These are phyloP conservation scores for Leptinotarsa peninsularis DNA, from an alignment of 2,888 invertebrate species.

Conservation along the genomic window DNA sequence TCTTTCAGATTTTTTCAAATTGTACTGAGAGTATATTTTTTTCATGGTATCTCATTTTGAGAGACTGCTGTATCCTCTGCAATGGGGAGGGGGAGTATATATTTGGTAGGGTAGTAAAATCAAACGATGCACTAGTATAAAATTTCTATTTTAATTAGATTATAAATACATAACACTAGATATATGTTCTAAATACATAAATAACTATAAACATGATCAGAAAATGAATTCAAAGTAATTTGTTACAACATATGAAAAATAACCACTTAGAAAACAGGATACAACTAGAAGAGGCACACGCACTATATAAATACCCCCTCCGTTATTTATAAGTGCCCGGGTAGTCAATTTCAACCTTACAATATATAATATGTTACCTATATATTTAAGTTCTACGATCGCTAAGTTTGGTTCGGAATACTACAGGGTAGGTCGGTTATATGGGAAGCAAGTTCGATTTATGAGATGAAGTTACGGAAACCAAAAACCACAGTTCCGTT, in stretches of 20 bases:
- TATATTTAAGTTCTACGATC: slow-evolving; percentile 54
- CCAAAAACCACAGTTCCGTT: slow-evolving; percentile 24
- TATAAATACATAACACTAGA: slow-evolving; percentile 50
- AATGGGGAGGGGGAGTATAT: background rate
- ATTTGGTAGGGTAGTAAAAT: background rate
- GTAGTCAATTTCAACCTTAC: slow-evolving; percentile 50
- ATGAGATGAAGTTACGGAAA: slow-evolving; percentile 9
- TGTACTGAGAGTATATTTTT: too few relatives aligned
- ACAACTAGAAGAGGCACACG: slow-evolving; percentile 38
- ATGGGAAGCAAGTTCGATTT: slow-evolving; percentile 17
- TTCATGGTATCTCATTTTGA: too few relatives aligned
- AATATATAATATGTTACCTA: slow-evolving; percentile 57
- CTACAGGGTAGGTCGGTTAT: slow-evolving; percentile 33
- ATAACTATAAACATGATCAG: slow-evolving; percentile 49
- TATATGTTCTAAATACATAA: slow-evolving; percentile 48
- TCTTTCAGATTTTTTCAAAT: too few relatives aligned
- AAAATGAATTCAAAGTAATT: slow-evolving; percentile 43
- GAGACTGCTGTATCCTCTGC: background rate
- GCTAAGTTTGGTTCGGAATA: slow-evolving; percentile 45
- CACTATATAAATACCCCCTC: slow-evolving; percentile 48
- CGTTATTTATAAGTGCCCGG: slow-evolving; percentile 52
- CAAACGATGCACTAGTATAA: slow-evolving; percentile 34
- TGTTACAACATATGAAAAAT: slow-evolving; percentile 32
- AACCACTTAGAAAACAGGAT: slow-evolving; percentile 25
- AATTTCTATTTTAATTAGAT: slow-evolving; percentile 45